Conservation (phyloP, 2,888 invertebrate genomes). For the Didymodactylos carnosus region DNA sequence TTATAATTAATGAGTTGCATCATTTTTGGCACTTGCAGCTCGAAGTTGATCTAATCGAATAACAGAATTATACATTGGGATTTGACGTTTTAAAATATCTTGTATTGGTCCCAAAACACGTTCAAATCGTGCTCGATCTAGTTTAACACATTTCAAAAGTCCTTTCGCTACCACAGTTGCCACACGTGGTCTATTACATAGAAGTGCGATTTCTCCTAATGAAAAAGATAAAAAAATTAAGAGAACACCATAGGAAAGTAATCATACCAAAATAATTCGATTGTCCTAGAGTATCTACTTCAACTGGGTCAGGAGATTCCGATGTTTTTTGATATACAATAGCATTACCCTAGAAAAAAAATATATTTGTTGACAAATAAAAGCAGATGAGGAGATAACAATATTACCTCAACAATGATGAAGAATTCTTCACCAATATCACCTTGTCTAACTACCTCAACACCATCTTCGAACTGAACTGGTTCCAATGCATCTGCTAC, state of each 20-base stretch:
- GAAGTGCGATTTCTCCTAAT: constrained; percentile 91
- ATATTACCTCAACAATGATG: constrained; percentile 56
- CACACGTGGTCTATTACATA: constrained; percentile 88
- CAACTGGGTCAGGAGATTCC: constrained; percentile 61
- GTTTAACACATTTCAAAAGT: constrained; percentile 86
- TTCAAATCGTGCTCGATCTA: constrained; percentile 82
- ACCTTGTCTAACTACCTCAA: constrained; percentile 88
- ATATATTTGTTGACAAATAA: too few relatives aligned
- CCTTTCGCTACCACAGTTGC: constrained; percentile 88
- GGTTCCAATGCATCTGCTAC: constrained; percentile 93
- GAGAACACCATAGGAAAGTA: too few relatives aligned
- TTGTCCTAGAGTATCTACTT: constrained; percentile 86
- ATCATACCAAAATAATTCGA: constrained; percentile 80
- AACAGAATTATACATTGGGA: constrained; percentile 63
- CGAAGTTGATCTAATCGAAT: not conserved
- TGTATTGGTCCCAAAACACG: constrained; percentile 88
- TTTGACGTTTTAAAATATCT: constrained; percentile 95
- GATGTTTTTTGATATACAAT: constrained; percentile 57
- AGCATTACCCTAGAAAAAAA: constrained; percentile 40
- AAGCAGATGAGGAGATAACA: too few relatives aligned
- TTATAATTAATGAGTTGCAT: too few relatives aligned
- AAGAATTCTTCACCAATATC: constrained; percentile 98
- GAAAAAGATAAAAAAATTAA: too few relatives aligned
- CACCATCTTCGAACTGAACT: constrained; percentile 72
- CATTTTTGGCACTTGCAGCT: too few relatives aligned